These are phyloP conservation scores for Periplaneta americana DNA, from an alignment of 1,140 invertebrate species.

Conservation along the genomic window DNA sequence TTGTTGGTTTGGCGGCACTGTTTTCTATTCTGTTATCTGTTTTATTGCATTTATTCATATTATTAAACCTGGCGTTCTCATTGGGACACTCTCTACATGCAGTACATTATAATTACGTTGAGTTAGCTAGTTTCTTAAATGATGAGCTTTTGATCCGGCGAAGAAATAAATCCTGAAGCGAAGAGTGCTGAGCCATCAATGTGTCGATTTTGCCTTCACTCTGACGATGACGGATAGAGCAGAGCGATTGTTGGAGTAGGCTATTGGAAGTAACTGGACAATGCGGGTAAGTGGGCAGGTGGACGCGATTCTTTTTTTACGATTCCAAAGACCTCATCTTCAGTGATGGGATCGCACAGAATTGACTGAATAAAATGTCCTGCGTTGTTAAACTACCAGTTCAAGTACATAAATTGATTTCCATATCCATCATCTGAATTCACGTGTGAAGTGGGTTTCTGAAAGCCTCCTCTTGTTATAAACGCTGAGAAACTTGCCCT, in stretches of 20 bases:
- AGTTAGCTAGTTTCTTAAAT: neutral
- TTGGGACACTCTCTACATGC: too few relatives aligned
- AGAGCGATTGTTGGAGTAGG: neutral
- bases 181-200: neutral
- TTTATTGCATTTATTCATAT: too few relatives aligned
- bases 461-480: too few relatives aligned
- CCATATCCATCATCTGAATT: too few relatives aligned
- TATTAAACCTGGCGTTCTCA: too few relatives aligned
- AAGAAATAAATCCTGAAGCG: neutral
- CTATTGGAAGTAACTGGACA: neutral
- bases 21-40: too few relatives aligned
- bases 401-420: neutral
- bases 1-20: neutral
- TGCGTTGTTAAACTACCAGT: neutral
- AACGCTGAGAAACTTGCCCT: too few relatives aligned
- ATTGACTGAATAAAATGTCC: neutral
- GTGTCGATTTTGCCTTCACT: neutral
- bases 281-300: neutral
- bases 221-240: neutral
- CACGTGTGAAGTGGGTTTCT: too few relatives aligned
- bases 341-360: neutral
- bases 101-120: too few relatives aligned
- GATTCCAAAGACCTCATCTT: neutral
- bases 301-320: neutral
- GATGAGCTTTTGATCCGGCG: neutral